Evolutionary conservation across 2,113 vertebrate species (phyloP).

Genomic region (Trogon surrucura): DNA sequence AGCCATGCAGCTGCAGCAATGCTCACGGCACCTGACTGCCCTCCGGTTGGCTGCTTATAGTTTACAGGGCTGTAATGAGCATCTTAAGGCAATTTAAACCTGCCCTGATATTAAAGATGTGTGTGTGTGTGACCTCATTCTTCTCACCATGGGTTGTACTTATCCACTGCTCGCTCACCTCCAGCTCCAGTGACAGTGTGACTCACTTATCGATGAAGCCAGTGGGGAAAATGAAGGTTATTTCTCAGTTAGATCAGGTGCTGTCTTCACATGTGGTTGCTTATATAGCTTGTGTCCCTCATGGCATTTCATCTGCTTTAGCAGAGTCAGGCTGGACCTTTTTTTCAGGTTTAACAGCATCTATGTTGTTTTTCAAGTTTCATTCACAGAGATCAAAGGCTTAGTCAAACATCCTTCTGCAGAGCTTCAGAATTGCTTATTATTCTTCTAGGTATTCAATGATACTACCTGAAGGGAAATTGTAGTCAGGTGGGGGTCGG

Average conservation of each 20-base stretch:
- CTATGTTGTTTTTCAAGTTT: background rate
- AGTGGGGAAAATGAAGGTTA: background rate
- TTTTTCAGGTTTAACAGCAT: background rate
- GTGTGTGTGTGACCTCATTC: background rate
- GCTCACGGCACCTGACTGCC: background rate
- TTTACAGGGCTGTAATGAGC: background rate
- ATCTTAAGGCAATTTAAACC: background rate
- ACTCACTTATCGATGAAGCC: background rate
- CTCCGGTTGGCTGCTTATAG: rapidly evolving
- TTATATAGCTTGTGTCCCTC: background rate
- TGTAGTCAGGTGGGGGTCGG: too few relatives aligned
- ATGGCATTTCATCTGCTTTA: background rate
- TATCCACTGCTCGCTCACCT: background rate
- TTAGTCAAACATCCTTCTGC: background rate
- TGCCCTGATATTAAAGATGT: background rate
- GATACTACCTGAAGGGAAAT: too few relatives aligned
- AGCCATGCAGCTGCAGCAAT: background rate
- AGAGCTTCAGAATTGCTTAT: background rate
- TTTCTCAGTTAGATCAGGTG: rapidly evolving
- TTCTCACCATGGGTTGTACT: background rate
- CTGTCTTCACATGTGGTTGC: background rate
- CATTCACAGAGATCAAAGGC: background rate
- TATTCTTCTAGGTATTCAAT: background rate
- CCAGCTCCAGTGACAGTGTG: background rate
- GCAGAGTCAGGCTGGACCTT: background rate